Percentiles rank a stretch among this genome's conserved stretches.
phyloP scores from a whole-genome alignment of 2,888 invertebrate genomes.

The Stenolophus ochropezus region DNA sequence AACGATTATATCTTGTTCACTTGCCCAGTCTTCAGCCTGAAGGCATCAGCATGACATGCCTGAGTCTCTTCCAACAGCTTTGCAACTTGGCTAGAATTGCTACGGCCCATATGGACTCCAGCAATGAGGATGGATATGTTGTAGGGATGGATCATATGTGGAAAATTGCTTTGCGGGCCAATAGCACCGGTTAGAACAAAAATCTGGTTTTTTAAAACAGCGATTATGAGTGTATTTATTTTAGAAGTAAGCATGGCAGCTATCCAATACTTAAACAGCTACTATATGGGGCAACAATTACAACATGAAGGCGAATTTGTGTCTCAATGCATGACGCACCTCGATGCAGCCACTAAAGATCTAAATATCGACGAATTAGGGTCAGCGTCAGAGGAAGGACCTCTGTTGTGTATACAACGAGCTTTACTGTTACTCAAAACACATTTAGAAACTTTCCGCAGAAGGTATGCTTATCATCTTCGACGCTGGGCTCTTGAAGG shows the following conservation, averaged over 20 bases:
- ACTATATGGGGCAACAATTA: conserved; percentile 93
- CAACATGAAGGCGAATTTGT: conserved; percentile 96
- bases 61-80: conserved; percentile 93
- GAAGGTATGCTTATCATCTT: conserved; percentile 91
- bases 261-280: conserved; percentile 94
- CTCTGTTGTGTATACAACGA: conserved; percentile 91
- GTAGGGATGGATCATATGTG: conserved; percentile 95
- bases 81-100: conserved; percentile 91
- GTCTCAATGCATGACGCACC: conserved; percentile 93
- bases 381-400: conserved; percentile 82
- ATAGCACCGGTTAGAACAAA: conserved; percentile 83
- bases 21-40: conserved; percentile 92
- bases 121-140: conserved; percentile 75
- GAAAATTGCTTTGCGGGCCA: conserved; percentile 93
- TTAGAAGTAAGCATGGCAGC: conserved; percentile 94
- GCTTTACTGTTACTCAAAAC: conserved; percentile 91
- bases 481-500: conserved; percentile 92
- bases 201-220: too few species aligned
- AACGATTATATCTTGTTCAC: conserved; percentile 91
- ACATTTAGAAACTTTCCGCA: conserved; percentile 93
- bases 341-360: conserved; percentile 88
- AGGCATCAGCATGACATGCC: conserved; percentile 92
- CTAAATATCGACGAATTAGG: conserved; percentile 73
- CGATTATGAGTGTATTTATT: too few species aligned
- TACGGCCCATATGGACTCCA: conserved; percentile 79